Conservation (phyloP, 2,888 invertebrate genomes). For the Caenorhabditis angaria region DNA sequence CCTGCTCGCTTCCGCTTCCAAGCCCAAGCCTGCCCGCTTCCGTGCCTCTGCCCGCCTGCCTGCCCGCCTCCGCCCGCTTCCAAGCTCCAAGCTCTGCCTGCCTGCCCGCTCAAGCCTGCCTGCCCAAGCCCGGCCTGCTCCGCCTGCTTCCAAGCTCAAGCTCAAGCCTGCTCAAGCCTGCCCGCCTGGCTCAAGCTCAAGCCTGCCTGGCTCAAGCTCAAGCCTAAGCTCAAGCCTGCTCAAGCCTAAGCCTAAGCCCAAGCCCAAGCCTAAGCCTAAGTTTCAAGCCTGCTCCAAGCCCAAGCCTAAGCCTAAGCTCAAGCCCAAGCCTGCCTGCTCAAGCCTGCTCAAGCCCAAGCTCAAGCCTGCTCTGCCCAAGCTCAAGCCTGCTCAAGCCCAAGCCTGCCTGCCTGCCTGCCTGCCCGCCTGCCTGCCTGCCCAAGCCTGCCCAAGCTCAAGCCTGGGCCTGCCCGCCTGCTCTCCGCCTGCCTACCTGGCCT, state of each 20-base stretch:
- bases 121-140: constrained; percentile 43
- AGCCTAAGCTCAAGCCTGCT: constrained; percentile 36
- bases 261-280: constrained; percentile 36
- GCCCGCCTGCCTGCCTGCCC: constrained; percentile 39
- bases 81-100: constrained; percentile 43
- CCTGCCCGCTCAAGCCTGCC: constrained; percentile 43
- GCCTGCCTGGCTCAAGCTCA: constrained; percentile 36
- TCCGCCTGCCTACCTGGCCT: constrained; percentile 41
- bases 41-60: constrained; percentile 38
- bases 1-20: no score
- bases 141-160: constrained; percentile 35
- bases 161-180: constrained; percentile 33
- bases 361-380: no score
- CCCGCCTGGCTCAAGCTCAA: constrained; percentile 36
- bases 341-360: constrained; percentile 47
- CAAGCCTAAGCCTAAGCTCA: constrained; percentile 45
- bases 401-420: constrained; percentile 39
- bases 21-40: constrained; percentile 31
- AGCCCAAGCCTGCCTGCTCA: constrained; percentile 44
- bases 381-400: constrained; percentile 47
- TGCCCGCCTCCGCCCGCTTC: constrained; percentile 33
- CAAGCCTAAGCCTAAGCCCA: constrained; percentile 36
- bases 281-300: constrained; percentile 38
- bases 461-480: constrained; percentile 37
- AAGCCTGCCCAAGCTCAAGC: constrained; percentile 35